These are phyloP conservation scores for Rousettus madagascariensis DNA, from an alignment of 2,797 vertebrate species.

Conservation along the genomic window DNA sequence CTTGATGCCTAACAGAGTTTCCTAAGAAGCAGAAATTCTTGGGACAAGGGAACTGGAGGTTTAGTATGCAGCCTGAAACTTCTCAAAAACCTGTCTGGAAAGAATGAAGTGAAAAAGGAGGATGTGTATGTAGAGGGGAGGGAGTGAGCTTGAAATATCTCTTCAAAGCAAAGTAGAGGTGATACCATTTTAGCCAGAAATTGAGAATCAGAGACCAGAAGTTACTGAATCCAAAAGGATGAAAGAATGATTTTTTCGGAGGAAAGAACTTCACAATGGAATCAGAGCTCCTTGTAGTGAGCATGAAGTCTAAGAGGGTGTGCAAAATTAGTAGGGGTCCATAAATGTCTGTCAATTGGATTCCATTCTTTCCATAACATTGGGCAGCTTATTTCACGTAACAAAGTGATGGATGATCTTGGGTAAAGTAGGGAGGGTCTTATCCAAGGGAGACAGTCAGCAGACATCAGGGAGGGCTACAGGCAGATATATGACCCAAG, in stretches of 20 bases:
- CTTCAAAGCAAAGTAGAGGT: neutral
- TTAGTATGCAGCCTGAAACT: neutral
- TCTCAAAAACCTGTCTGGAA: constrained; percentile 11
- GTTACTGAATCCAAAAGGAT: constrained; percentile 26
- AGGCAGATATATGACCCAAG: neutral
- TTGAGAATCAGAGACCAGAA: constrained; percentile 18
- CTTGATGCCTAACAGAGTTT: neutral
- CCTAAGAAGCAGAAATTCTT: neutral
- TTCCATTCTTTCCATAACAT: neutral
- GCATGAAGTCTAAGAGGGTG: neutral
- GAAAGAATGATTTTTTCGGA: neutral
- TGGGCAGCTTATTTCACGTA: neutral
- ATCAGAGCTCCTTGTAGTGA: neutral
- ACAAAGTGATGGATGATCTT: neutral
- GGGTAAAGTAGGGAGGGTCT: neutral
- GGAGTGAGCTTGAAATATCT: neutral
- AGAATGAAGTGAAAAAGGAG: constrained; percentile 30
- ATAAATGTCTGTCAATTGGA: neutral
- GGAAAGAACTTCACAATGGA: neutral
- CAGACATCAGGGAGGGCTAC: neutral
- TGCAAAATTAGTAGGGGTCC: neutral
- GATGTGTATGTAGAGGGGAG: neutral
- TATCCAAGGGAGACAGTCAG: neutral
- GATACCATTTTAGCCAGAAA: constrained; percentile 11
- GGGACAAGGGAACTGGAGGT: neutral